Percentiles rank a stretch among this genome's conserved stretches.
Evolutionary conservation across 2,797 vertebrate genomes (phyloP).

Genomic region (Sciaenops ocellatus): DNA sequence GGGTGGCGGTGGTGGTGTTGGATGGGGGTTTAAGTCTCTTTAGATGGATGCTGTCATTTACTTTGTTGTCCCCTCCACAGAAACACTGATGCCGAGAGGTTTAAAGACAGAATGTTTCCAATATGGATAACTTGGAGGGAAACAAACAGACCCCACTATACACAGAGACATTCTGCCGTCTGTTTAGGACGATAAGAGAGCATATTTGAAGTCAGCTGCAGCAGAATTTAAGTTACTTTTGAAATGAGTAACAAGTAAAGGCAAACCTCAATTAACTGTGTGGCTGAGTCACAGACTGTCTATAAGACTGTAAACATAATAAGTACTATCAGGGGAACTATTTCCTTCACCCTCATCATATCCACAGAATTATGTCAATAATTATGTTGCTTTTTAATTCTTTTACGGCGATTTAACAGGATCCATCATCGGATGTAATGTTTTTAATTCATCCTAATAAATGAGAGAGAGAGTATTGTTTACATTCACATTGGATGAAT

Average conservation of each 20-base stretch:
- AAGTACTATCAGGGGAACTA: neutral
- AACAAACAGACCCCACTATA: conserved; percentile 38
- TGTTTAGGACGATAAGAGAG: conserved; percentile 62
- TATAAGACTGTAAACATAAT: neutral
- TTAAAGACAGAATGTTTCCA: conserved; percentile 54
- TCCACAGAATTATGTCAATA: neutral
- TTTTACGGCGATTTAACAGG: neutral
- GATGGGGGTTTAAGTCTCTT: conserved; percentile 19
- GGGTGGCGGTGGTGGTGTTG: no score
- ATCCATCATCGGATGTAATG: neutral
- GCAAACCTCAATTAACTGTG: conserved; percentile 25
- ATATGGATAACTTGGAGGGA: conserved; percentile 44
- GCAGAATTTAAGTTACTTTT: conserved; percentile 42
- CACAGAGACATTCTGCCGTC: conserved; percentile 35
- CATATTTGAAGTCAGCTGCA: conserved; percentile 55
- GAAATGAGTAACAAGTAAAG: conserved; percentile 28
- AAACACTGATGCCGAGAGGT: conserved; percentile 42
- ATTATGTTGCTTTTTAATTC: neutral
- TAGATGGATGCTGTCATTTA: conserved; percentile 54
- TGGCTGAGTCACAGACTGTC: conserved; percentile 1
- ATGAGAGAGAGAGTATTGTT: neutral
- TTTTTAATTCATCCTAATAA: neutral
- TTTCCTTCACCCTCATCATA: neutral
- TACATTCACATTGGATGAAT: neutral
- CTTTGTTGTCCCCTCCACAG: conserved; percentile 54